Conservation (phyloP, 2,797 vertebrate species). For the Cichlasoma orientale region DNA sequence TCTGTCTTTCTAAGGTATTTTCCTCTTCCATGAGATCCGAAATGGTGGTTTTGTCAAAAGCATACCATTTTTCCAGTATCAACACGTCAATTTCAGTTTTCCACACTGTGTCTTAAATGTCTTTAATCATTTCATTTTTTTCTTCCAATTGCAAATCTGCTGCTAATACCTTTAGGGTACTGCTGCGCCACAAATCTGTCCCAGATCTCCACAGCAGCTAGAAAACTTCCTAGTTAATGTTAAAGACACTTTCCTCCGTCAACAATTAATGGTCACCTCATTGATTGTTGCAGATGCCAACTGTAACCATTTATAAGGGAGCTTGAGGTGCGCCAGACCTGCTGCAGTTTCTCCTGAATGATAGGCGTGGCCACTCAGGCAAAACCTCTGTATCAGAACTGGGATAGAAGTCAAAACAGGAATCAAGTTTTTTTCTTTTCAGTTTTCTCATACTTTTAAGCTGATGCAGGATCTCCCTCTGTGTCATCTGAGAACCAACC, state of each 20-base stretch:
- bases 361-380: accelerated
- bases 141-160: conserved; percentile 37
- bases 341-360: background rate
- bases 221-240: conserved; percentile 35
- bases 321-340: background rate
- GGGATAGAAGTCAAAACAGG: background rate
- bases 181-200: conserved; percentile 46
- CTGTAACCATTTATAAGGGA: background rate
- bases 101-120: background rate
- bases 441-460: background rate
- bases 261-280: conserved; percentile 7
- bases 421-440: background rate
- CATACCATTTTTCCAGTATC: background rate
- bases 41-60: conserved; percentile 6
- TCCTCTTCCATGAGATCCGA: background rate
- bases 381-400: background rate
- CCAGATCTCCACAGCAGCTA: conserved; percentile 35
- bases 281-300: background rate
- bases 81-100: background rate
- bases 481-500: background rate
- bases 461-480: background rate
- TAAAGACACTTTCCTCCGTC: conserved; percentile 35
- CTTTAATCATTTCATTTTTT: conserved; percentile 12
- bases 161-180: conserved; percentile 35
- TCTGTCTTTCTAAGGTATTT: background rate